These are phyloP conservation scores for Melinaea marsaeus DNA, from an alignment of 2,888 invertebrate genomes.

Conservation along the genomic window DNA sequence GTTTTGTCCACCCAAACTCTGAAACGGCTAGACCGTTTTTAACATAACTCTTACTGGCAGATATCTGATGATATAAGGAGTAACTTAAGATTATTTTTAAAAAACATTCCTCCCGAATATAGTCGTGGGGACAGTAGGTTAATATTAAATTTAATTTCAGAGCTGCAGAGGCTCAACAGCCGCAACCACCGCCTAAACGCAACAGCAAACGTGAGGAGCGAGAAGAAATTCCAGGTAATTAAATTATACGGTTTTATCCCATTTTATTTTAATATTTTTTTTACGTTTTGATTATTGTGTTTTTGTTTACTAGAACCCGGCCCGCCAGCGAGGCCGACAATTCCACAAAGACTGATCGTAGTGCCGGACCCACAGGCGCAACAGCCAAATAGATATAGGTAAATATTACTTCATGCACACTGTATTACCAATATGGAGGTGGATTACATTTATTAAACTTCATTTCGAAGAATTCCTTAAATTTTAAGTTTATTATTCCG, in stretches of 20 bases:
- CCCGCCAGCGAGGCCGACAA: constrained; percentile 91
- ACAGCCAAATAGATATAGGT: constrained; percentile 81
- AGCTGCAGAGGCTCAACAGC: constrained; percentile 81
- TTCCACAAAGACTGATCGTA: constrained; percentile 94
- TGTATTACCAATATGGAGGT: too few species aligned
- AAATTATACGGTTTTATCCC: constrained; percentile 35
- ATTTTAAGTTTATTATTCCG: not conserved
- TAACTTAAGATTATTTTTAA: too few species aligned
- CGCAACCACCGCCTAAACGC: constrained; percentile 79
- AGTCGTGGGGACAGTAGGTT: too few species aligned
- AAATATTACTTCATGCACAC: constrained; percentile 30
- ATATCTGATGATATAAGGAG: too few species aligned
- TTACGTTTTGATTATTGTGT: constrained; percentile 10
- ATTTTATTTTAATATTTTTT: not conserved
- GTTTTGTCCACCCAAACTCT: too few species aligned
- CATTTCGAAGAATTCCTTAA: too few species aligned
- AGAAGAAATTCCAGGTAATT: constrained; percentile 78
- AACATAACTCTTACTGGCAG: too few species aligned
- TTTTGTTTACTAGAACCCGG: constrained; percentile 82
- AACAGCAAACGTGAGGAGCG: constrained; percentile 76
- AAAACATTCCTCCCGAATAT: too few species aligned
- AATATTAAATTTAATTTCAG: constrained; percentile 25
- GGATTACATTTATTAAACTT: not conserved
- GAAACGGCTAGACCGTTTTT: too few species aligned
- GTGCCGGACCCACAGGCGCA: constrained; percentile 92